Evolutionary conservation across 2,797 vertebrate species (phyloP).

Genomic region (Acomys russatus): DNA sequence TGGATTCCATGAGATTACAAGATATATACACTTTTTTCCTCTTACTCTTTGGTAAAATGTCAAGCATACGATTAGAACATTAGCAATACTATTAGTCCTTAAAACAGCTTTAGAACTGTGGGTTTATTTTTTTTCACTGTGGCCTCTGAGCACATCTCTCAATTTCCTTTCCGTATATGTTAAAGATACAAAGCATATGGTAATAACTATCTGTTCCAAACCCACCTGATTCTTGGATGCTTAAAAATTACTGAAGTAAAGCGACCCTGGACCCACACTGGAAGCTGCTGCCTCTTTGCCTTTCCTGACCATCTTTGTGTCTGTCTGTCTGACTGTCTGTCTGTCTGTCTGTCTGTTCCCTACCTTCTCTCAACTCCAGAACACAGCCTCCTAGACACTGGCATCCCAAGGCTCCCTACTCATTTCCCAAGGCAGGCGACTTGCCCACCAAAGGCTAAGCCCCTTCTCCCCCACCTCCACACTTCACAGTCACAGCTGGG

Average conservation of each 20-base stretch:
- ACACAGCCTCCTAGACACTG: background rate
- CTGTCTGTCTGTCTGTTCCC: slow-evolving; percentile 70
- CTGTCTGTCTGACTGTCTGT: slow-evolving; percentile 72
- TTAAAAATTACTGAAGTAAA: background rate
- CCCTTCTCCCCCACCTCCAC: slow-evolving; percentile 86
- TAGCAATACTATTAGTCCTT: slow-evolving; percentile 46
- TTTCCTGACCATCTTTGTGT: slow-evolving; percentile 75
- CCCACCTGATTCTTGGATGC: background rate
- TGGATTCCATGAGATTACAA: slow-evolving; percentile 57
- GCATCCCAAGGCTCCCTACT: background rate
- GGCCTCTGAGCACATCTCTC: background rate
- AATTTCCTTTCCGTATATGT: slow-evolving; percentile 23
- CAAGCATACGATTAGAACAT: slow-evolving; percentile 34
- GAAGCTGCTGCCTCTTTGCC: slow-evolving; percentile 30
- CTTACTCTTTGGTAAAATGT: slow-evolving; percentile 41
- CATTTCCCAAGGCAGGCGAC: slow-evolving; percentile 68
- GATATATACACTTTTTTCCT: background rate
- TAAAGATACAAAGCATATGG: background rate
- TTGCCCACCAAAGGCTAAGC: slow-evolving; percentile 87
- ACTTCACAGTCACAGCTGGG: slow-evolving; percentile 85
- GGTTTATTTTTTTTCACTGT: background rate
- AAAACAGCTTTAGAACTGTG: slow-evolving; percentile 16
- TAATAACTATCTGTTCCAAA: slow-evolving; percentile 11
- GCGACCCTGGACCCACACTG: slow-evolving; percentile 68
- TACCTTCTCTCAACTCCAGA: slow-evolving; percentile 61